Evolutionary conservation across 2,797 vertebrate genomes (phyloP).

Genomic region (Pogonophryne albipinna): DNA sequence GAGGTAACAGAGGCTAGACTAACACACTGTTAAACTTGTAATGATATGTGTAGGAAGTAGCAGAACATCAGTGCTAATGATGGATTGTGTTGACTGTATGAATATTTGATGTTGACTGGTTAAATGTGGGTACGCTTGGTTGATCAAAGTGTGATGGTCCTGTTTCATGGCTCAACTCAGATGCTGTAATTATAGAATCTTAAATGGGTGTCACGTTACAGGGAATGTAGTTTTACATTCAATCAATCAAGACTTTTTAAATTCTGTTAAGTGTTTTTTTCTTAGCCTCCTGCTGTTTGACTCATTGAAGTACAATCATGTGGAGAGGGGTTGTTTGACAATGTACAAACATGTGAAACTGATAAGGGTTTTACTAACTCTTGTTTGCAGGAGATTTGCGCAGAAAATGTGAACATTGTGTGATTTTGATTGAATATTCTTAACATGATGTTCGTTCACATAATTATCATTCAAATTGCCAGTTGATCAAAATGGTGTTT

Average conservation of each 20-base stretch:
- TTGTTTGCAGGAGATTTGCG: constrained; percentile 9
- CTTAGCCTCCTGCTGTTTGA: constrained; percentile 32
- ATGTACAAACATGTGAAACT: constrained; percentile 19
- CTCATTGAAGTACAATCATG: constrained; percentile 17
- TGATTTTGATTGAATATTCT: constrained; percentile 13
- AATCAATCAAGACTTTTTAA: constrained; percentile 24
- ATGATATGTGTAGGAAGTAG: constrained; percentile 22
- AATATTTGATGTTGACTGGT: constrained; percentile 37
- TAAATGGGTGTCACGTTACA: constrained; percentile 32
- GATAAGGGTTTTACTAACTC: constrained; percentile 16
- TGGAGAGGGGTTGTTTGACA: constrained; percentile 14
- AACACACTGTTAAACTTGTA: constrained; percentile 19
- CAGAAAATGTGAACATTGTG: constrained; percentile 24
- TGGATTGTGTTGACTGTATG: constrained; percentile 20
- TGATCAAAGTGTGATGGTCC: constrained; percentile 31
- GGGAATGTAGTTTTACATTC: constrained; percentile 29
- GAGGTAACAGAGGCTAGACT: constrained; percentile 61
- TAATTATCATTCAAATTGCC: constrained; percentile 38
- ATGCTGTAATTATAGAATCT: constrained; percentile 33
- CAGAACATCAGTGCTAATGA: constrained; percentile 9
- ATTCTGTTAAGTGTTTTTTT: constrained; percentile 8
- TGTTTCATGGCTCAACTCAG: constrained; percentile 28
- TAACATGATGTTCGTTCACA: constrained; percentile 39
- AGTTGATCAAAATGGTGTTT: constrained; percentile 33
- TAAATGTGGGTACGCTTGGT: constrained; percentile 16